phyloP scores from a whole-genome alignment of 2,113 vertebrate genomes.

The Garra rufa region DNA sequence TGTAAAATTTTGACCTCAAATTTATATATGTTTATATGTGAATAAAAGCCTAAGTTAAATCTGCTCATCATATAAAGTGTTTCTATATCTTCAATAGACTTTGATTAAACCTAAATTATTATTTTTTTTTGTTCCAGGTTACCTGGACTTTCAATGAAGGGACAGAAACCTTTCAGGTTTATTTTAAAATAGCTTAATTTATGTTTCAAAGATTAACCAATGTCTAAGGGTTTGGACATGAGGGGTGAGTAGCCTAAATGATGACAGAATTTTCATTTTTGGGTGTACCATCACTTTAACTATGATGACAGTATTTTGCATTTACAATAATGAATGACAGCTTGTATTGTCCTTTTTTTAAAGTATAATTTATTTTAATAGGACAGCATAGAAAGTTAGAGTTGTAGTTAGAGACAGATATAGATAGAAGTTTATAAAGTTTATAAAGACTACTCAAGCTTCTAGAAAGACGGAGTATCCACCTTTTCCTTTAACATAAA shows the following conservation, averaged over 20 bases:
- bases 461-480: neutral
- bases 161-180: neutral
- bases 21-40: neutral
- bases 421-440: neutral
- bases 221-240: no score
- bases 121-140: no score
- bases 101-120: no score
- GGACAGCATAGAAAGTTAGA: neutral
- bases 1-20: no score
- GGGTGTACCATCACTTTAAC: no score
- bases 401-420: neutral
- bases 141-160: no score
- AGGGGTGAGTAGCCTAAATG: no score
- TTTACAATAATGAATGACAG: neutral
- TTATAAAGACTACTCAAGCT: neutral
- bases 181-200: no score
- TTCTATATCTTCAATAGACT: no score
- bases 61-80: no score
- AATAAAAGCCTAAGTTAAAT: neutral
- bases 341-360: neutral
- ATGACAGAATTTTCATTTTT: neutral
- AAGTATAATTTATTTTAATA: neutral
- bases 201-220: no score
- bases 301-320: neutral
- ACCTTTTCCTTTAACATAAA: no score